Conservation (phyloP, 2,113 vertebrate species). For the Columba livia region DNA sequence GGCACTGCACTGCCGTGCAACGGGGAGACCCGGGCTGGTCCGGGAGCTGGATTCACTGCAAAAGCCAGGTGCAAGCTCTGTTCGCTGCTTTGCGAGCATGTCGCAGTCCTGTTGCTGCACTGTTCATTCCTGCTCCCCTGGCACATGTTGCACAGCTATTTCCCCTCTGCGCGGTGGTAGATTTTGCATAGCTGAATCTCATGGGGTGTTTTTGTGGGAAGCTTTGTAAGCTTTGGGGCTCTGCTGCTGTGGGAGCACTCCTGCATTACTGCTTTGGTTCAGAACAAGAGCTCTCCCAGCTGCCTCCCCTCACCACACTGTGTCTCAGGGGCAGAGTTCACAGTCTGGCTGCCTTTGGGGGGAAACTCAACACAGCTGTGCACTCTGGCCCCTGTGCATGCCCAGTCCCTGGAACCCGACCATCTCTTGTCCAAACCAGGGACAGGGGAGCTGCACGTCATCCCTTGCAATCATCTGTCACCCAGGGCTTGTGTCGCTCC, state of each 20-base stretch:
- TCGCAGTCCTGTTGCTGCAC: rapidly evolving
- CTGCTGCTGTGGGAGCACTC: background rate
- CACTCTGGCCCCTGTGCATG: background rate
- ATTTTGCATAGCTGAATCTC: background rate
- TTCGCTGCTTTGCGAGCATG: rapidly evolving
- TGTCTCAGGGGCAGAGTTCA: background rate
- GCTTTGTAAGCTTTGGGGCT: background rate
- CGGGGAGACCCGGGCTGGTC: background rate
- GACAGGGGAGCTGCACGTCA: background rate
- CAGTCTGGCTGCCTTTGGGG: background rate
- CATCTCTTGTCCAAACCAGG: background rate
- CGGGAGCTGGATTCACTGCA: background rate
- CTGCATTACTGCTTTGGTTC: rapidly evolving
- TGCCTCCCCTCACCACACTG: background rate
- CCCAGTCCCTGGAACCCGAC: background rate
- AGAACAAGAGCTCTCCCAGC: background rate
- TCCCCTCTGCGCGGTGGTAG: background rate
- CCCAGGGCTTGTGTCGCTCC: background rate
- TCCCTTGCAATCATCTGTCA: rapidly evolving
- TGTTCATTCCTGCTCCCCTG: background rate
- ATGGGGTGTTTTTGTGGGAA: background rate
- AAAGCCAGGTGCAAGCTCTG: background rate
- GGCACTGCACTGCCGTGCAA: background rate
- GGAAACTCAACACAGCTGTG: background rate
- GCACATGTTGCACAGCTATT: rapidly evolving